Conservation (phyloP, 2,113 vertebrate genomes). For the Telmatochromis bifrenatus region DNA sequence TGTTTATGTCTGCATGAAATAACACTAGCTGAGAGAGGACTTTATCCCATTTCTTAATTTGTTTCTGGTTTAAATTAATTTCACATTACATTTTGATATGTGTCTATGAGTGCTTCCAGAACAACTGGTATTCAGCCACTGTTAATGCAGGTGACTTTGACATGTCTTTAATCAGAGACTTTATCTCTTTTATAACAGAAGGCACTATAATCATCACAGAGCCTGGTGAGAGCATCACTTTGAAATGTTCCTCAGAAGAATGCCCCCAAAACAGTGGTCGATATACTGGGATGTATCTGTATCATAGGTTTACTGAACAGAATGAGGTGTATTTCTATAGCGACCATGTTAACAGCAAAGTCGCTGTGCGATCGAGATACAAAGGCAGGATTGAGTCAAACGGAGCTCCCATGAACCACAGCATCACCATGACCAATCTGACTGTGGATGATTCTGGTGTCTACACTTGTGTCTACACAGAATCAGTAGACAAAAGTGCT, state of each 20-base stretch:
- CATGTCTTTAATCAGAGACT: not conserved
- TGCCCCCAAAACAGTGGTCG: fast-evolving
- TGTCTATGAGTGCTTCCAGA: not conserved
- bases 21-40: not conserved
- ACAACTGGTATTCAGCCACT: not conserved
- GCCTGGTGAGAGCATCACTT: not conserved
- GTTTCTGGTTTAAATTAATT: not conserved
- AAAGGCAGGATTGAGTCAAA: not conserved
- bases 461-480: slow-evolving; percentile 1
- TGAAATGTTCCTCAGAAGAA: not conserved
- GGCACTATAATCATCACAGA: fast-evolving
- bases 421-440: not conserved
- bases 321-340: not conserved
- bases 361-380: fast-evolving
- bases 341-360: fast-evolving
- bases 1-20: not conserved
- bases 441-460: not conserved
- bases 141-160: not conserved
- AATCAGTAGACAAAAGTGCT: fast-evolving
- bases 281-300: not conserved
- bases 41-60: not conserved
- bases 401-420: fast-evolving
- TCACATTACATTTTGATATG: not conserved
- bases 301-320: fast-evolving
- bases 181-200: not conserved